Percentiles rank a stretch among this genome's conserved stretches.
phyloP scores from a whole-genome alignment of 2,797 vertebrate species.

The Ceyx erithaca region DNA sequence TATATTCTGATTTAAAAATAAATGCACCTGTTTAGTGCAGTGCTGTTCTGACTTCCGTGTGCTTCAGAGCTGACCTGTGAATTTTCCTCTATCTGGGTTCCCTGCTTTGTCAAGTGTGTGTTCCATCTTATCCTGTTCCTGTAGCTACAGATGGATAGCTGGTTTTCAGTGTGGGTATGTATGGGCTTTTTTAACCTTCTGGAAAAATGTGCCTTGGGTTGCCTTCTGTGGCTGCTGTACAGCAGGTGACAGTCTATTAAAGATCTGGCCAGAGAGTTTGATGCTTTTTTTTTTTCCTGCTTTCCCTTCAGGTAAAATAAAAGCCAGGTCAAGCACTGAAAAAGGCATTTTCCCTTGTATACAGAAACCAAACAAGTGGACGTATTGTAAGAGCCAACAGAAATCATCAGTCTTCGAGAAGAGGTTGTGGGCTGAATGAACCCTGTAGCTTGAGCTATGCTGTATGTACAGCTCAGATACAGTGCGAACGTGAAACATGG shows the following conservation, averaged over 20 bases:
- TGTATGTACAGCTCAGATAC: fast-evolving
- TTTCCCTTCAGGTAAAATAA: background rate
- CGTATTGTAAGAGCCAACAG: fast-evolving
- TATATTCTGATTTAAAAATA: background rate
- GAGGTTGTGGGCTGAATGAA: background rate
- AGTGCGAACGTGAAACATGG: fast-evolving
- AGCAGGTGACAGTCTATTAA: background rate
- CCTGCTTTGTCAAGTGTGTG: background rate
- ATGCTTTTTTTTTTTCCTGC: background rate
- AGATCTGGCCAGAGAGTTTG: background rate
- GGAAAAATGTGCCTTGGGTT: background rate
- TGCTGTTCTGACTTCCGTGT: background rate
- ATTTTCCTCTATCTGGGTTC: background rate
- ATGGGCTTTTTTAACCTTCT: background rate
- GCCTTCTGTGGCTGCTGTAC: background rate
- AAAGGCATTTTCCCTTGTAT: background rate
- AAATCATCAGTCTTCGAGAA: fast-evolving
- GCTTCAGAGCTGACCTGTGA: background rate
- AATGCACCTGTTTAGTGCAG: background rate
- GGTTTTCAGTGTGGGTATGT: fast-evolving
- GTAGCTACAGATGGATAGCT: background rate
- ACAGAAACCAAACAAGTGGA: background rate
- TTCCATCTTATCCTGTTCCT: background rate
- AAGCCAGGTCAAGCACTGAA: background rate
- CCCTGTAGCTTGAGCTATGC: background rate